phyloP scores from a whole-genome alignment of 2,888 invertebrate genomes.

The Clitarchus hookeri region DNA sequence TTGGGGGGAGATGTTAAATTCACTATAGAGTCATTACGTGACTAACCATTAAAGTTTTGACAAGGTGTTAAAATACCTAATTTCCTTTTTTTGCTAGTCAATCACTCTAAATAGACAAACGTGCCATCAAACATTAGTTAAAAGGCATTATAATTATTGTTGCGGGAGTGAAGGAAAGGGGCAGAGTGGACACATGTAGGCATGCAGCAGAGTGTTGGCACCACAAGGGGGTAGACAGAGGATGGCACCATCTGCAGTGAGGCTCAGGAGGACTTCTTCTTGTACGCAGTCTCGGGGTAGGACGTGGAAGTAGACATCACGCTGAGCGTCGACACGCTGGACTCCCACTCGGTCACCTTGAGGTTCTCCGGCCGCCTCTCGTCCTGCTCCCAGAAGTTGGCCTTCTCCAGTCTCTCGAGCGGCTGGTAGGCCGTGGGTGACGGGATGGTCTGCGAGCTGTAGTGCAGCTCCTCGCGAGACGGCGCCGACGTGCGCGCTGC shows the following conservation, averaged over 20 bases:
- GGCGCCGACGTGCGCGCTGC: neutral
- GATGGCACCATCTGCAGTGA: neutral
- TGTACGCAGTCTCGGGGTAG: neutral
- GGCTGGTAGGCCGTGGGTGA: conserved; percentile 10
- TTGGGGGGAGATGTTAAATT: too few relatives aligned
- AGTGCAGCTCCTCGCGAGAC: conserved; percentile 4
- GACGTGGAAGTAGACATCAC: neutral
- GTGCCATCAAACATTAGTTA: too few relatives aligned
- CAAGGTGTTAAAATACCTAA: too few relatives aligned
- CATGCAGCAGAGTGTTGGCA: neutral
- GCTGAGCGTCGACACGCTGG: neutral
- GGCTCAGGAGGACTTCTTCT: neutral
- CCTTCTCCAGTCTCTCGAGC: neutral
- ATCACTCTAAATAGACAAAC: too few relatives aligned
- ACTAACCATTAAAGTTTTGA: too few relatives aligned
- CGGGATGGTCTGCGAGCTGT: neutral
- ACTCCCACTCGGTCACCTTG: neutral
- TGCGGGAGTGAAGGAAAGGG: too few relatives aligned
- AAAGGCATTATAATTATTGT: too few relatives aligned
- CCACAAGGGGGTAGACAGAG: neutral
- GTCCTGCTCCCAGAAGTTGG: neutral
- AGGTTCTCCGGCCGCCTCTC: conserved; percentile 11
- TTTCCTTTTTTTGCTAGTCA: too few relatives aligned
- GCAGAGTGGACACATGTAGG: too few relatives aligned
- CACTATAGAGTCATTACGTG: too few relatives aligned